Conservation (phyloP, 2,888 invertebrate genomes). For the Hirtodrosophila trivittata region DNA sequence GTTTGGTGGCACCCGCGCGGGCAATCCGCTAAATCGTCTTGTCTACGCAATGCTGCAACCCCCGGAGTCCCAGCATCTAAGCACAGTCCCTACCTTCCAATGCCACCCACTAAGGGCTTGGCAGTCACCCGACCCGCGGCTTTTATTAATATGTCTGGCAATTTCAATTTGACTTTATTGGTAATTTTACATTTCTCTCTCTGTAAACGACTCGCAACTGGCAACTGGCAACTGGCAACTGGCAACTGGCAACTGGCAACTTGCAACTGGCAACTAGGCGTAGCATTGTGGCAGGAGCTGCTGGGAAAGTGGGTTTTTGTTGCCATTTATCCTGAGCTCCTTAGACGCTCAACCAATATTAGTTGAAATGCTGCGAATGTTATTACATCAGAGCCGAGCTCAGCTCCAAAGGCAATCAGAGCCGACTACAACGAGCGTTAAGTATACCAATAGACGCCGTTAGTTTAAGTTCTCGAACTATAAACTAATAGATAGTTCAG, state of each 20-base stretch:
- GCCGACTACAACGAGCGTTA: no score
- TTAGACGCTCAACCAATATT: conserved; percentile 21
- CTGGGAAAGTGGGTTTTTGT: neutral
- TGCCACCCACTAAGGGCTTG: neutral
- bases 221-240: neutral
- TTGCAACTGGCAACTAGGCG: neutral
- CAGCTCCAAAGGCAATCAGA: no score
- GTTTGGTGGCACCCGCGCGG: conserved; percentile 62
- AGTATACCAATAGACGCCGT: no score
- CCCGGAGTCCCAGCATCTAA: conserved; percentile 3
- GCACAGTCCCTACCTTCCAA: neutral
- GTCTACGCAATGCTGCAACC: conserved; percentile 56
- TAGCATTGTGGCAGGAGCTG: conserved; percentile 25
- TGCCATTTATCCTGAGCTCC: conserved; percentile 9
- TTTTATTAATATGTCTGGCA: conserved; percentile 80
- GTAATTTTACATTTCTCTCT: conserved; percentile 73
- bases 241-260: neutral
- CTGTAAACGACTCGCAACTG: conserved; percentile 29
- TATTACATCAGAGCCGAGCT: no score
- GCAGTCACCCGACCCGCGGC: conserved; percentile 27
- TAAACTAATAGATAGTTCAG: no score
- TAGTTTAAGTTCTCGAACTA: no score
- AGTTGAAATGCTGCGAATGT: conserved; percentile 3
- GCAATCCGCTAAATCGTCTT: conserved; percentile 58
- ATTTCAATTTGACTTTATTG: conserved; percentile 81